A percentile compares a stretch with the other conserved stretches of the same genome.
Conservation (phyloP, 2,113 vertebrate species). For the Tragelaphus imberbis region DNA sequence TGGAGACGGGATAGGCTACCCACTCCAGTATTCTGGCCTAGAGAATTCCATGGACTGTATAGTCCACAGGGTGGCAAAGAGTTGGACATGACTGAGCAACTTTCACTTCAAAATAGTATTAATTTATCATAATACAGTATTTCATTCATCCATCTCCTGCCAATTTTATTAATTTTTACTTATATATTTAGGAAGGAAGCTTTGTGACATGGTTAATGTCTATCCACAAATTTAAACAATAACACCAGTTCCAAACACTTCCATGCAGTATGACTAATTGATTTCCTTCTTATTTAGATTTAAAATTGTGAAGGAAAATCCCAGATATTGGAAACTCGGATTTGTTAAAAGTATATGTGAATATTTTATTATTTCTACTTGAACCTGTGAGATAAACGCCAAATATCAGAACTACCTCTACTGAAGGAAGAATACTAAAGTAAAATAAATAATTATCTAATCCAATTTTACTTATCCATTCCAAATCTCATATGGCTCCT, state of each 20-base stretch:
- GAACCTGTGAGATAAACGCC: background rate
- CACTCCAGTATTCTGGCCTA: background rate
- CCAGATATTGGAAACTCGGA: background rate
- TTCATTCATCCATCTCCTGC: background rate
- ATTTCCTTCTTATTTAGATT: background rate
- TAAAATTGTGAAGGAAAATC: background rate
- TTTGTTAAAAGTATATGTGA: background rate
- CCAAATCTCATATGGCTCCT: background rate
- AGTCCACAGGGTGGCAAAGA: background rate
- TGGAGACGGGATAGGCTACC: background rate
- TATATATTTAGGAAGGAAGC: background rate
- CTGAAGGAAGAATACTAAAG: background rate
- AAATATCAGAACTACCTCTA: background rate
- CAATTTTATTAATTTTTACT: slow-evolving; percentile 1
- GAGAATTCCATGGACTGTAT: background rate
- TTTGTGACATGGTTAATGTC: background rate
- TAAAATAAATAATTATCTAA: background rate
- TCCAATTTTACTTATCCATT: background rate
- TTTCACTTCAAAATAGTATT: background rate
- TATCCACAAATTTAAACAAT: background rate
- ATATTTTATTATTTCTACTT: background rate
- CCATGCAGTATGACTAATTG: background rate
- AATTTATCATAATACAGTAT: background rate
- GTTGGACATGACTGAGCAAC: background rate
- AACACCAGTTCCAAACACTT: background rate